Evolutionary conservation across 2,113 vertebrate genomes (phyloP), one percentile per base, ranked within the genome.

Genomic region (Menidia beryllina): DNA sequence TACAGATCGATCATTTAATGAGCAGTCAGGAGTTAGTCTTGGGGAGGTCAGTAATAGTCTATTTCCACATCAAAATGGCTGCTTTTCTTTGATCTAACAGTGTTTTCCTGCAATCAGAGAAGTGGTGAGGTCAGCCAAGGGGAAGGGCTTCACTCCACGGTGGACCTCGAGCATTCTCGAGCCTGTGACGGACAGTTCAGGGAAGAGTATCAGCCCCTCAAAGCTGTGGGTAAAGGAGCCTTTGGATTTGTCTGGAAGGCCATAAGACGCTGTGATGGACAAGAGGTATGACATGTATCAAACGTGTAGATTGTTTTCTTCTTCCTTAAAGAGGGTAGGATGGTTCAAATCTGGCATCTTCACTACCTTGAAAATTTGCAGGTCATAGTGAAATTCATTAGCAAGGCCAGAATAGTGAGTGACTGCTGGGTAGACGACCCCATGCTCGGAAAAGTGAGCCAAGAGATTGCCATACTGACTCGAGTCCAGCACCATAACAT

Each of bases 351-450:
- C 0, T 30, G 5, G 4, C n/a, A 8, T 26, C 27, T 57, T 53
- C 17, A 47, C 6, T 38, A 17, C n/a, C 30, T 47, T 21, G 2
- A 38, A 95, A 27, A 95, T 76, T 20, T 75, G 26, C 57, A 92
- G 97, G 96, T 95, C 43, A 91, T 98, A 0, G 96, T 98, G 12
- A 99, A 99, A 86, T 98, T 99, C 83, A 98, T 99, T 69, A 94
- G 89, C 87, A 98, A 98, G 89, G 90, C 94, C 69, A 94, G 91
- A 34, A 94, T 99, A 47, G 86, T 97, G 56, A 94, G 91, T 9
- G 96, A 98, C 74, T 95, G 95, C 86, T 98, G 97, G 97, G 87
- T 97, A 0, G 93, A 96, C 1, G 96, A 98, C 66, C 93, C 94
- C 72, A 90, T 92, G 30, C 80, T 98, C 63, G 97, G 97, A 1